Base-by-base conservation (phyloP, 2,113 vertebrate genomes). In the Amblyopsis rosae region DNA sequence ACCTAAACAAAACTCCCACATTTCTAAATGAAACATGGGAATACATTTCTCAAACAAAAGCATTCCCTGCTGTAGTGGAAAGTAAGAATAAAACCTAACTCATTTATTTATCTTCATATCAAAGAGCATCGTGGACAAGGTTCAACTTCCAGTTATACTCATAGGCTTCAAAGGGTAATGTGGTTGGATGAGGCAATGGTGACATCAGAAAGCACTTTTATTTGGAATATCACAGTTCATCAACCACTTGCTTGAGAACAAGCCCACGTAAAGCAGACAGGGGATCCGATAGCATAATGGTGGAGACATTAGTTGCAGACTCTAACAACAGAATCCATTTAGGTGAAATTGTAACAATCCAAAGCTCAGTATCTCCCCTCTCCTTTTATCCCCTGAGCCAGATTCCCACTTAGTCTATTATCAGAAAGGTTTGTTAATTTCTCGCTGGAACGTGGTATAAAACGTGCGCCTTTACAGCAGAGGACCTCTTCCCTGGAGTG, bases 181-280 rank as follows among this genome's bases (percentile, higher is more conserved):
- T 76, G 80, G 81, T 81, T 46, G 60, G 69, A 81, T 85, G 80
- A 90, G 84, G 83, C 80, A 87, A 86, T 48, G 50, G 63, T 89
- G 86, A 84, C 78, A 82, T 87, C 84, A 88, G 82, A 86, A 65
- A 67, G 1, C 55, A 72, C 74, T 80, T 87, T 88, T 88, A 82
- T 83, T 83, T 77, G 75, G 82, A 79, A 82, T 65, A 84, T 87
- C 73, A 64, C 81, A 88, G 77, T 62, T 88, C 67, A 89, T 86
- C 81, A 84, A 47, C 53, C 48, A 60, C 15, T 9, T 7, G 49
- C n/a, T 70, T 19, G 62, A 57, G 66, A 66, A 76, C 46, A 62
- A 72, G 75, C 26, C 58, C 68, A 69, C 59, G 41, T 55, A 16
- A 69, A 76, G 58, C 67, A 55, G 65, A n/a, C 0, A 0, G 15